Conservation (phyloP, 2,113 vertebrate species). For the Mesitornis unicolor region DNA sequence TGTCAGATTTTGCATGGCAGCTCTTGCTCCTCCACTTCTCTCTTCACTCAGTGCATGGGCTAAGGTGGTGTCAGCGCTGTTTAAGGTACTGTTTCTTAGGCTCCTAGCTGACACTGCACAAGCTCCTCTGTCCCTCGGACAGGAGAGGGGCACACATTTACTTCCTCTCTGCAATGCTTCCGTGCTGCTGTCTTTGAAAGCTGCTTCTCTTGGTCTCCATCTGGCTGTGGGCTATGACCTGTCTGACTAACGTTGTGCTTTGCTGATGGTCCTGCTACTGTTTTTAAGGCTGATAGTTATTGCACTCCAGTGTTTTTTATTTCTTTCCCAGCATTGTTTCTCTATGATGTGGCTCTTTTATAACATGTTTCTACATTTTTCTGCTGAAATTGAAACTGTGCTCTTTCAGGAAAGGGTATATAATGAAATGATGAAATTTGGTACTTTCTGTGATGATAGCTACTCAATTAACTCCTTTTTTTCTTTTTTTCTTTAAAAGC, state of each 20-base stretch:
- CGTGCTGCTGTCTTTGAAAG: not conserved
- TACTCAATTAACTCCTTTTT: not conserved
- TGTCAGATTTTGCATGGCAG: not conserved
- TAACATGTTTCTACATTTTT: not conserved
- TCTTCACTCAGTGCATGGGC: not conserved
- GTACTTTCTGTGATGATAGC: not conserved
- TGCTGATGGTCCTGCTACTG: not conserved
- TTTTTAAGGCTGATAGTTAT: not conserved
- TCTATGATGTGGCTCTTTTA: not conserved
- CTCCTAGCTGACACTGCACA: not conserved
- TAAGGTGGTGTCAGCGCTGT: not conserved
- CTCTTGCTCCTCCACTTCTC: not conserved
- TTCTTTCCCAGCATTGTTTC: not conserved
- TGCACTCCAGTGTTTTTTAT: not conserved
- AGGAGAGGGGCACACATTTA: fast-evolving
- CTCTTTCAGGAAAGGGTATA: not conserved
- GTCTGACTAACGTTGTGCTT: not conserved
- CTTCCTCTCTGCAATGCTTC: not conserved
- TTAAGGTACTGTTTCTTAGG: not conserved
- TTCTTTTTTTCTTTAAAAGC: not conserved
- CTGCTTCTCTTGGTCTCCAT: not conserved
- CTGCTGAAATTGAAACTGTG: not conserved
- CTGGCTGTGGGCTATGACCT: not conserved
- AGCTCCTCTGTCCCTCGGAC: not conserved
- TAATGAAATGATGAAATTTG: not conserved